Evolutionary conservation across 2,113 vertebrate genomes (phyloP).

Genomic region (Ptilonorhynchus violaceus): DNA sequence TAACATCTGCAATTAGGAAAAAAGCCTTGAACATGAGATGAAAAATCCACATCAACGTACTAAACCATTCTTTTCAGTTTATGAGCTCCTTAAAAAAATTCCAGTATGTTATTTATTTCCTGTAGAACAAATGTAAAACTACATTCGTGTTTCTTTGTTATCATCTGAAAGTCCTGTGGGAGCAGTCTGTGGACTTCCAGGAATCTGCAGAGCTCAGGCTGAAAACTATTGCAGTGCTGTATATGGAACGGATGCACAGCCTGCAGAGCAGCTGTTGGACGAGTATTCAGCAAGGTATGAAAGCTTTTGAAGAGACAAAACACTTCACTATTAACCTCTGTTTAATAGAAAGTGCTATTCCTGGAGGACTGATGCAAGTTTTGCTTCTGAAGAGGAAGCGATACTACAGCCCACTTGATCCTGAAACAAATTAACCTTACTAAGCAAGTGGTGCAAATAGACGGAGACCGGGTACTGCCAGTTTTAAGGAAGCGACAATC

Average conservation of each 20-base stretch:
- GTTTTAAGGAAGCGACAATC: neutral
- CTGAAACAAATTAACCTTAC: neutral
- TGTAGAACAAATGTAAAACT: neutral
- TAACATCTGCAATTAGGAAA: neutral
- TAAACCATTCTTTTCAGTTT: neutral
- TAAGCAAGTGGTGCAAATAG: neutral
- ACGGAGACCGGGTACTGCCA: neutral
- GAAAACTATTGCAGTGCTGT: neutral
- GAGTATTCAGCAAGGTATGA: neutral
- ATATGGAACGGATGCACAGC: accelerated
- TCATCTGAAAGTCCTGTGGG: neutral
- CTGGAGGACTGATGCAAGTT: neutral
- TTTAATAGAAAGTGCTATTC: neutral
- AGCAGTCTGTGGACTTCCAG: neutral
- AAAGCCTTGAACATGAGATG: neutral
- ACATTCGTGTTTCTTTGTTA: neutral
- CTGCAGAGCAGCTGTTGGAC: neutral
- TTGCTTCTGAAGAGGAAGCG: neutral
- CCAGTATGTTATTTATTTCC: neutral
- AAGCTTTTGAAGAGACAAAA: neutral
- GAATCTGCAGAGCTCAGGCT: neutral
- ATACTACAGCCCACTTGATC: neutral
- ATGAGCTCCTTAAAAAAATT: neutral
- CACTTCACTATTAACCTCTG: neutral
- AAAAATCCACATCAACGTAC: neutral